Conservation (phyloP, 2,797 vertebrate genomes). For the Channallabes apus region DNA sequence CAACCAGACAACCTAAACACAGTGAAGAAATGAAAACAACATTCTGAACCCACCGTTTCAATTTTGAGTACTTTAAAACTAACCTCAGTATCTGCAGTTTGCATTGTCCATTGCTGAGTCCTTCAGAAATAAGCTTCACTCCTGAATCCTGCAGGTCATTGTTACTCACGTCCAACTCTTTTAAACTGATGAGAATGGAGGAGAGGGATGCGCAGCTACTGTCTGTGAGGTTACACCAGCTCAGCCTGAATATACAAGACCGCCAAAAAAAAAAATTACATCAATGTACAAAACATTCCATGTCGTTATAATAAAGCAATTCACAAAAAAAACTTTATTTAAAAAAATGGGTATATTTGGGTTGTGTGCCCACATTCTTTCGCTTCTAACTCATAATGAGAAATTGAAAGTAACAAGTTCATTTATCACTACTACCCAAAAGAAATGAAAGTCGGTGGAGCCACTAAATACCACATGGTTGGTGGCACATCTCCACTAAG, state of each 20-base stretch:
- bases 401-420: too few species aligned
- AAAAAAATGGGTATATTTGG: too few species aligned
- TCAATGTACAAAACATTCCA: background rate
- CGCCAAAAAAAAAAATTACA: background rate
- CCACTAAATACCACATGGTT: too few species aligned
- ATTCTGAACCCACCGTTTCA: too few species aligned
- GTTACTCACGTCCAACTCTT: slow-evolving; percentile 45
- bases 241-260: background rate
- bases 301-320: background rate
- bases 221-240: slow-evolving; percentile 36
- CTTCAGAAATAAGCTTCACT: slow-evolving; percentile 12
- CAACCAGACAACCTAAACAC: slow-evolving; percentile 21
- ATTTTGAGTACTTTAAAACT: background rate
- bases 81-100: slow-evolving; percentile 10
- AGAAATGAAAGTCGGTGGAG: too few species aligned
- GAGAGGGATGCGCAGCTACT: slow-evolving; percentile 34
- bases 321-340: too few species aligned
- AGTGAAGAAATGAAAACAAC: too few species aligned
- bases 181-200: slow-evolving; percentile 13
- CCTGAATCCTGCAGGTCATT: slow-evolving; percentile 43
- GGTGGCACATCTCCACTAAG: too few species aligned
- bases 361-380: too few species aligned
- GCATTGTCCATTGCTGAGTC: background rate
- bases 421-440: too few species aligned
- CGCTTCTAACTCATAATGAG: too few species aligned